A percentile compares a stretch with the other conserved stretches of the same genome.
These are phyloP conservation scores for Coenonympha glycerion DNA, from an alignment of 2,888 invertebrate genomes.

Conservation along the genomic window DNA sequence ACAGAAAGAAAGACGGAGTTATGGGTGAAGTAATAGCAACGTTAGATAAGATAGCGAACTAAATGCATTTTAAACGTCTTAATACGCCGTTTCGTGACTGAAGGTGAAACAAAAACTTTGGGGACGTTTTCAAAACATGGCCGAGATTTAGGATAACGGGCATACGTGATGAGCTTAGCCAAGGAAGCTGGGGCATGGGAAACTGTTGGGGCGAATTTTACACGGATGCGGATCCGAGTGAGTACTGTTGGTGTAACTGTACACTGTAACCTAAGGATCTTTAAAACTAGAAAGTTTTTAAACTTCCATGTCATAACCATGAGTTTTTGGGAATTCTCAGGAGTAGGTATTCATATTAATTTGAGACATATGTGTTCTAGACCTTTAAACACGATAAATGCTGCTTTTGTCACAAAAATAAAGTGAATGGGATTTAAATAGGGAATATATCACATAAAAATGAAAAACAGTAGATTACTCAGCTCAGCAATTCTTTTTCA, in stretches of 20 bases:
- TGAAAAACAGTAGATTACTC: no score
- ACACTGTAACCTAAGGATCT: no score
- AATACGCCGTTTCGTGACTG: conserved; percentile 71
- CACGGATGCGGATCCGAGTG: conserved; percentile 41
- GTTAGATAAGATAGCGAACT: conserved; percentile 69
- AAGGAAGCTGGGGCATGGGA: conserved; percentile 64
- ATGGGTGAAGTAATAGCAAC: conserved; percentile 69
- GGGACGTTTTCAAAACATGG: conserved; percentile 56
- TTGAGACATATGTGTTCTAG: no score
- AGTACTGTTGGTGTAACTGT: conserved; percentile 13
- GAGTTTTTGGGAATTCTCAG: no score
- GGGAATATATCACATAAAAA: no score
- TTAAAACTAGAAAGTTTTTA: no score
- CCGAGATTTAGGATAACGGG: conserved; percentile 56
- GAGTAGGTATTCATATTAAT: no score
- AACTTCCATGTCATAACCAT: no score
- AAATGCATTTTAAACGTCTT: conserved; percentile 75
- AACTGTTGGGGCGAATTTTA: conserved; percentile 44
- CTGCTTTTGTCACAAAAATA: no score
- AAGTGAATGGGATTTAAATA: no score
- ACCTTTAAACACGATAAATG: no score
- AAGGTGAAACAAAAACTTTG: conserved; percentile 69
- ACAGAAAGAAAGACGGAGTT: conserved; percentile 77
- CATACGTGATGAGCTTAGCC: conserved; percentile 62
- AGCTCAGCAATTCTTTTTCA: no score